phyloP scores from a whole-genome alignment of 2,113 vertebrate species.

The Myotis yumanensis region DNA sequence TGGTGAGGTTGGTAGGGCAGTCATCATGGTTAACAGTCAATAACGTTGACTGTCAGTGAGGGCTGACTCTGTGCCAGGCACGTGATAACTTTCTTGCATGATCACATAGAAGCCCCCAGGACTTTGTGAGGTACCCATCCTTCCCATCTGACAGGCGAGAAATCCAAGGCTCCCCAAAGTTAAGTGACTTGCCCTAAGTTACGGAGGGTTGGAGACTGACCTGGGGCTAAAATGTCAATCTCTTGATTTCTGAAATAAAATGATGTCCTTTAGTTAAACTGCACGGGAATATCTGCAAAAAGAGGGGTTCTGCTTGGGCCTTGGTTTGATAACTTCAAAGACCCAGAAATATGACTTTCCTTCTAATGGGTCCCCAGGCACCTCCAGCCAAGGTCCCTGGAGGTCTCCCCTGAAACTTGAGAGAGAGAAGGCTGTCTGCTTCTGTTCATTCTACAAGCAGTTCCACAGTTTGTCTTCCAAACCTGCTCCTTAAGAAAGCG shows the following conservation, averaged over 20 bases:
- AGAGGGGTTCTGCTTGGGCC: neutral
- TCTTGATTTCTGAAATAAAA: slow-evolving; percentile 12
- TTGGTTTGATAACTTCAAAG: neutral
- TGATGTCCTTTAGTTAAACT: neutral
- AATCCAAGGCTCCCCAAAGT: neutral
- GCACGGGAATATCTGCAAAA: neutral
- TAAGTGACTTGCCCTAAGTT: neutral
- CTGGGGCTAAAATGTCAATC: neutral
- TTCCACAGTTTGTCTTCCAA: neutral
- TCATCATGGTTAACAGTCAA: neutral
- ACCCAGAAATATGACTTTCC: neutral
- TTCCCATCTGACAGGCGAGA: neutral
- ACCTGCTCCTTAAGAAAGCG: neutral
- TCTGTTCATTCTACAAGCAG: neutral
- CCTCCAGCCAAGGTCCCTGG: neutral
- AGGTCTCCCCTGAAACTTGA: neutral
- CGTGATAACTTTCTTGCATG: accelerated
- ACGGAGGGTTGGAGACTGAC: neutral
- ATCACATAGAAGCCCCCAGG: neutral
- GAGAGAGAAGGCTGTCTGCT: neutral
- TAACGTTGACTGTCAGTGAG: neutral
- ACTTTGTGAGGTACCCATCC: neutral
- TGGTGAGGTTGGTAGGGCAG: neutral
- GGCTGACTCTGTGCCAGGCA: neutral
- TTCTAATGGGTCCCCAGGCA: neutral